Base-by-base conservation (phyloP, 2,797 vertebrate genomes). In the Microchirus variegatus region DNA sequence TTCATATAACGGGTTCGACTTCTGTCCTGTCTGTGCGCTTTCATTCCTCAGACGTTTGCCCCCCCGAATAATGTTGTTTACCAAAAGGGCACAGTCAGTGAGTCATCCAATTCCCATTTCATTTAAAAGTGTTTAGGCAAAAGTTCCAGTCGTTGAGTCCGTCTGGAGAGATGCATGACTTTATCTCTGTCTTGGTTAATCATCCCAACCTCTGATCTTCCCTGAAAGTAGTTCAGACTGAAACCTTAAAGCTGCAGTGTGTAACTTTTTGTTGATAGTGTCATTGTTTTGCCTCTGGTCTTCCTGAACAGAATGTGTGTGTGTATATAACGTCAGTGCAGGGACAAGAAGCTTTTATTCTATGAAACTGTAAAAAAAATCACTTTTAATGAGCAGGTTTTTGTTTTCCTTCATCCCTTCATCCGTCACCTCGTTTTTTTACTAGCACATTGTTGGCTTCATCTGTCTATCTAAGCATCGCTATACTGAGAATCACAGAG, bases 51-150 rank as follows among this genome's bases (percentile, higher is more conserved):
- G 44, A 64, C 43, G 73, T 73, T 51, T 42, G 47, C 54, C 12
- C n/a, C n/a, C n/a, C n/a, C 13, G 47, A 16, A 31, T 76, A 38
- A 70, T 67, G 63, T 70, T 2, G 63, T 81, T 82, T 75, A 44
- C 43, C 60, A 71, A 71, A 82, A 77, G 67, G 70, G 61, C 68
- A 73, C 26, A 59, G 68, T 70, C 53, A 77, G 31, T 67, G 47
- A 74, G 63, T 66, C 44, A 67, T 67, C 42, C 43, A 31, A 3
- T 63, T 62, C 14, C 44, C n/a, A 36, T 63, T 57, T 63, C 45
- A 22, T 22, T 22, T 22, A 42, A 46, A 50, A 43, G 56, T 65
- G 19, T 43, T 60, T 43, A 17, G 35, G 38, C 10, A 49, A 31
- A 70, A 55, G 4, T 1, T 51, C 2, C n/a, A 47, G 43, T 37